Percentiles rank a stretch among this genome's conserved stretches.
Conservation (phyloP, 1,140 invertebrate species). For the Scaptodrosophila lebanonensis region DNA sequence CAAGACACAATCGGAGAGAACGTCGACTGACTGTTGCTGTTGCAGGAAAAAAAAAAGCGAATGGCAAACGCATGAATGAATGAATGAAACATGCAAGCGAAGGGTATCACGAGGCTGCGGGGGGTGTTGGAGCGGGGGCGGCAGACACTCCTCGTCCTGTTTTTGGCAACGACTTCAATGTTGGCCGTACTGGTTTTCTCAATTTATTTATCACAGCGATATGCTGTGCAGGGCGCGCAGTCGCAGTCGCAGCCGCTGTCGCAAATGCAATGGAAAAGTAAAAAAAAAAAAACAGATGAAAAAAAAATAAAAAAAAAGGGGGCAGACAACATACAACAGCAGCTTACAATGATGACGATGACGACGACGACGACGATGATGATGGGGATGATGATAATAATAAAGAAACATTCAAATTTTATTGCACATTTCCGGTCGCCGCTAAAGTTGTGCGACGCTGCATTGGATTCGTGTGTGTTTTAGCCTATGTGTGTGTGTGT, state of each 20-base stretch:
- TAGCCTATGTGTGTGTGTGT: constrained; percentile 8
- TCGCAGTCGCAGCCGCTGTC: neutral
- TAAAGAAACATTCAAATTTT: constrained; percentile 76
- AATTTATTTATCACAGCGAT: constrained; percentile 57
- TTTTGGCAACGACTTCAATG: constrained; percentile 65
- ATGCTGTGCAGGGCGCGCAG: too few relatives aligned
- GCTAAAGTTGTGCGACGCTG: constrained; percentile 13
- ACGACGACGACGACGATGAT: constrained; percentile 43
- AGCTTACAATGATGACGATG: constrained; percentile 15
- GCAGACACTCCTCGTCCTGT: constrained; percentile 57
- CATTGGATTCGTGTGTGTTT: constrained; percentile 6
- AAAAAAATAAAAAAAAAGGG: constrained; percentile 31
- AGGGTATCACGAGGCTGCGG: constrained; percentile 10
- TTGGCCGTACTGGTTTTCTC: too few relatives aligned
- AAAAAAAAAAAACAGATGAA: constrained; percentile 27
- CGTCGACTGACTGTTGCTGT: too few relatives aligned
- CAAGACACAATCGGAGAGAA: too few relatives aligned
- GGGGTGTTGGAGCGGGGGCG: constrained; percentile 3
- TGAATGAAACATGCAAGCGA: constrained; percentile 54
- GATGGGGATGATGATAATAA: constrained; percentile 72
- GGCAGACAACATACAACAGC: constrained; percentile 20
- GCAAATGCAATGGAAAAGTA: constrained; percentile 8
- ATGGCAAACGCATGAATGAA: constrained; percentile 60
- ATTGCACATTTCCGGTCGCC: constrained; percentile 76
- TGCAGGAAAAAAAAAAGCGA: neutral